Evolutionary conservation across 1,140 invertebrate species (phyloP).

Genomic region (Orchesella cincta): DNA sequence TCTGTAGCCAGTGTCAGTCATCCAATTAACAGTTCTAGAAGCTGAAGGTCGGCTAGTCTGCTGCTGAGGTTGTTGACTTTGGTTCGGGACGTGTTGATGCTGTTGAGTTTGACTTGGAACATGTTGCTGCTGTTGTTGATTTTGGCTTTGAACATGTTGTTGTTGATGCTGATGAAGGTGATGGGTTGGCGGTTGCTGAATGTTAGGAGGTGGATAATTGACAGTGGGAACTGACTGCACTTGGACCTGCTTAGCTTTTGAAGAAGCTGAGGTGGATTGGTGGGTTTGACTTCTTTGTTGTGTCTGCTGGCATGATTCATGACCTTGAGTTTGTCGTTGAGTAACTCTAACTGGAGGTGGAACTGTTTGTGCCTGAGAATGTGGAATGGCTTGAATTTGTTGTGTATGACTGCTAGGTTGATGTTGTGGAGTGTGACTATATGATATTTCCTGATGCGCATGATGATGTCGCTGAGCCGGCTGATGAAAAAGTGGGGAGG

Average conservation of each 20-base stretch:
- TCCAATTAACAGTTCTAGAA: slow-evolving; percentile 43
- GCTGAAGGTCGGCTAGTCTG: background rate
- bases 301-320: too few species aligned
- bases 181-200: background rate
- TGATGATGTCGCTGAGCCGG: background rate
- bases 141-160: background rate
- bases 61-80: background rate
- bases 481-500: too few species aligned
- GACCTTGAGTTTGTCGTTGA: too few species aligned
- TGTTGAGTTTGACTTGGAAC: background rate
- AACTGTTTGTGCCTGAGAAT: too few species aligned
- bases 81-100: background rate
- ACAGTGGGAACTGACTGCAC: background rate
- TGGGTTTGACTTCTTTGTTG: too few species aligned
- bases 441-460: background rate
- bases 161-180: background rate
- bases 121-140: background rate
- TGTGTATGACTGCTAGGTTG: too few species aligned
- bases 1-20: slow-evolving; percentile 43
- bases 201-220: background rate
- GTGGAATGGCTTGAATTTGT: too few species aligned
- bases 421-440: too few species aligned
- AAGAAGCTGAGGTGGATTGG: too few species aligned
- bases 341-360: too few species aligned
- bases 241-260: background rate